Evolutionary conservation across 2,888 invertebrate species (phyloP).

Genomic region (Andrena bicolor): DNA sequence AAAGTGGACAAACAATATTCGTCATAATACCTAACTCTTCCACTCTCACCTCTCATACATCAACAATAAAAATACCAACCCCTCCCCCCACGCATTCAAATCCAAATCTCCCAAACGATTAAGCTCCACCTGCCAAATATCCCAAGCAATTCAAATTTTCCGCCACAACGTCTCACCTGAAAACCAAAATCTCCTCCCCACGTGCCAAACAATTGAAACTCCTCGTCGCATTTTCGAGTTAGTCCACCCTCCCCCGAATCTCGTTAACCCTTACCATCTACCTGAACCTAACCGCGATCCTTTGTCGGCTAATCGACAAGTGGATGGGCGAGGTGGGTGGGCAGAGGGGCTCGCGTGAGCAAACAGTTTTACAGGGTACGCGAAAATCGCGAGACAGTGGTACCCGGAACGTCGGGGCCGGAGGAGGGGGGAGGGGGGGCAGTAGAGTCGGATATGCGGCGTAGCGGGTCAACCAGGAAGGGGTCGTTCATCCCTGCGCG

Average conservation of each 20-base stretch:
- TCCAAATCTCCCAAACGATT: not conserved
- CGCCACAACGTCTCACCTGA: not conserved
- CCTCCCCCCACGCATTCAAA: too few relatives aligned
- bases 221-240: not conserved
- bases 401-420: not conserved
- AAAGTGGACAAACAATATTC: too few relatives aligned
- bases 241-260: not conserved
- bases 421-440: too few relatives aligned
- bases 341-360: constrained; percentile 28
- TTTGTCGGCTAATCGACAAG: not conserved
- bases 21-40: too few relatives aligned
- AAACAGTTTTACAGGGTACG: constrained; percentile 44
- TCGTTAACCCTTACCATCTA: not conserved
- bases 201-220: not conserved
- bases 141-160: not conserved
- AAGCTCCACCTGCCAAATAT: not conserved
- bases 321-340: not conserved
- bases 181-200: not conserved
- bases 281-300: not conserved
- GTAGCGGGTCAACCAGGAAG: constrained; percentile 56
- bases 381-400: constrained; percentile 28
- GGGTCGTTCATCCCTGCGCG: constrained; percentile 59
- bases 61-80: too few relatives aligned
- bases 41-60: too few relatives aligned
- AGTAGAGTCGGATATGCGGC: constrained; percentile 44